Percentiles rank a stretch among this genome's conserved stretches.
phyloP scores from a whole-genome alignment of 2,888 invertebrate genomes.

The Lithophane leautieri region DNA sequence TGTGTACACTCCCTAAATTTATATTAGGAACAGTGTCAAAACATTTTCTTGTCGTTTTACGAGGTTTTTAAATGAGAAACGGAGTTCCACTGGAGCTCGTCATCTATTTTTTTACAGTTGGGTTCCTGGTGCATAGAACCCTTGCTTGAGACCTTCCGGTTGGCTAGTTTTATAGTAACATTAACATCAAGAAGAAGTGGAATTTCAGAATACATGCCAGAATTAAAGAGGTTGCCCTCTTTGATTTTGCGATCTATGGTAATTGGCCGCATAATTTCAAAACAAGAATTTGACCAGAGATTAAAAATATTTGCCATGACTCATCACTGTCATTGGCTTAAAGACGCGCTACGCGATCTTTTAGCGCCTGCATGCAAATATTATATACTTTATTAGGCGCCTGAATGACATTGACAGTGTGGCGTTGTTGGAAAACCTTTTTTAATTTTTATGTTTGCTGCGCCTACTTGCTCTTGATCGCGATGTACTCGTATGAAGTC shows the following conservation, averaged over 20 bases:
- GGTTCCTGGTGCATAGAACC: conserved; percentile 49
- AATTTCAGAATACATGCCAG: not conserved
- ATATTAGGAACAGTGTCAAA: conserved; percentile 80
- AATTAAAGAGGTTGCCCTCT: no score
- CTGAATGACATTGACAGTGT: not conserved
- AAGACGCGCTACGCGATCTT: not conserved
- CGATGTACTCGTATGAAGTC: no score
- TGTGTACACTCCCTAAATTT: conserved; percentile 69
- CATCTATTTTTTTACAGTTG: conserved; percentile 67
- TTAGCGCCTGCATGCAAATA: not conserved
- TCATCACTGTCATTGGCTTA: not conserved
- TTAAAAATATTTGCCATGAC: not conserved
- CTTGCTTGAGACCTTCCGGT: conserved; percentile 33
- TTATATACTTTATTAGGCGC: no score
- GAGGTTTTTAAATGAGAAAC: conserved; percentile 80
- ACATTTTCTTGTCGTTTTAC: conserved; percentile 81
- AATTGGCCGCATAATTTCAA: not conserved
- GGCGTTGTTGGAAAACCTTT: not conserved
- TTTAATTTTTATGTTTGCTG: no score
- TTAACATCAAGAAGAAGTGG: not conserved
- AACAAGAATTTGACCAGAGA: not conserved
- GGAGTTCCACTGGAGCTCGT: conserved; percentile 64
- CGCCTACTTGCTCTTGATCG: no score
- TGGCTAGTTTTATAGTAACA: not conserved
- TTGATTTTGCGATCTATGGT: not conserved